phyloP scores from a whole-genome alignment of 2,113 vertebrate species.

The Ia io region DNA sequence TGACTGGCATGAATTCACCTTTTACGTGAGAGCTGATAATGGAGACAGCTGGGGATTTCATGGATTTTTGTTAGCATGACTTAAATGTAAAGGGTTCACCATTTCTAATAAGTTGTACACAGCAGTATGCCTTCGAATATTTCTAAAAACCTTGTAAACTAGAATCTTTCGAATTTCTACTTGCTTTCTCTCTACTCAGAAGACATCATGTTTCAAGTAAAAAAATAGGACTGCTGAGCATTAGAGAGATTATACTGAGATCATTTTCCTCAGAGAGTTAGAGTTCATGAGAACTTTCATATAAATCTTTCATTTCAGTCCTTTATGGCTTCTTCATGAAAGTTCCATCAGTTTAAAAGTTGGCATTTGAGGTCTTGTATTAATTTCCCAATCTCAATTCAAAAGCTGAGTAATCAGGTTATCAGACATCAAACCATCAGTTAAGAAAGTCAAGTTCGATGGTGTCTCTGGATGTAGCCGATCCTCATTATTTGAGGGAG shows the following conservation, averaged over 20 bases:
- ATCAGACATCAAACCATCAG: not conserved
- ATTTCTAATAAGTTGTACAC: not conserved
- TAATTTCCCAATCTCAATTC: not conserved
- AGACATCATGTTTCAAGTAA: not conserved
- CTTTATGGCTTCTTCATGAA: conserved; percentile 10
- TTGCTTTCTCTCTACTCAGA: not conserved
- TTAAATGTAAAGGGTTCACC: not conserved
- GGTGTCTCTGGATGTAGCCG: not conserved
- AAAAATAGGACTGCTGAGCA: not conserved
- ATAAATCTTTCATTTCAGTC: not conserved
- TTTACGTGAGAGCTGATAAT: not conserved
- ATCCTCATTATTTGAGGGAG: not conserved
- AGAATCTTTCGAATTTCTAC: conserved; percentile 14
- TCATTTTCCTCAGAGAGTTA: not conserved
- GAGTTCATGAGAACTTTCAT: not conserved
- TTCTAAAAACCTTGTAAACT: not conserved
- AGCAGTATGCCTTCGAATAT: not conserved
- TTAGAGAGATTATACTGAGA: not conserved
- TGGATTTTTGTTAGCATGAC: not conserved
- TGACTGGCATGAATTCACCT: conserved; percentile 52
- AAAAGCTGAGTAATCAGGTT: not conserved
- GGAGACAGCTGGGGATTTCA: not conserved
- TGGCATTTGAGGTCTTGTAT: not conserved
- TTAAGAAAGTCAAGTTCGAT: not conserved
- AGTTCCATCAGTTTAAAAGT: not conserved